Conservation (phyloP, 2,888 invertebrate species). For the Hirtodrosophila cameraria region DNA sequence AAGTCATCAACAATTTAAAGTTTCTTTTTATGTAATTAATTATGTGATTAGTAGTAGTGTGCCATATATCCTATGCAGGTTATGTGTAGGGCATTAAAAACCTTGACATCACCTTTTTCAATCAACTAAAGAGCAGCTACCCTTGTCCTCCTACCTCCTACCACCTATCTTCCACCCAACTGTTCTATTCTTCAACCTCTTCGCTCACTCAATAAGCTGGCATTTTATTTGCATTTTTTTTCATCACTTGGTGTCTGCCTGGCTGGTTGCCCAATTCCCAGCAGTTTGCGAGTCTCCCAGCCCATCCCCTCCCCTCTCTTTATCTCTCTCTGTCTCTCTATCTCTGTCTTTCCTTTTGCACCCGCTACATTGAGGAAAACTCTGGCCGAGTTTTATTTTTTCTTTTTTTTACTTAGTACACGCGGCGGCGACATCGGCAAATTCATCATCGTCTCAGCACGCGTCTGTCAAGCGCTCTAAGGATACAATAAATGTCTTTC, state of each 20-base stretch:
- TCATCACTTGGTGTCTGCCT: constrained; percentile 63
- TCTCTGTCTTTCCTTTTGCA: not conserved
- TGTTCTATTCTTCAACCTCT: constrained; percentile 22
- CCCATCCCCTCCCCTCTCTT: not conserved
- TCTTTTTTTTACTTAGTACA: constrained; percentile 30
- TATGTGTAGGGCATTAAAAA: constrained; percentile 15
- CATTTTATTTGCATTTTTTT: constrained; percentile 79
- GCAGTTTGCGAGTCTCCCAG: constrained; percentile 7
- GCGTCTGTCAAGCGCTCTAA: constrained; percentile 77
- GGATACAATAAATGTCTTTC: constrained; percentile 79
- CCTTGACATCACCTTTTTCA: constrained; percentile 71
- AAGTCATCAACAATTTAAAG: no score
- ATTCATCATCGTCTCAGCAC: constrained; percentile 79
- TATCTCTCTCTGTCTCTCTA: not conserved
- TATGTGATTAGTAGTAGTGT: constrained; percentile 5
- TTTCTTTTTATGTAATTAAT: no score
- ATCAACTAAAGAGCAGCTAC: constrained; percentile 67
- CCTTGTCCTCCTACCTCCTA: constrained; percentile 21
- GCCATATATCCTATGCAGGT: constrained; percentile 1
- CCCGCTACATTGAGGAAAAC: constrained; percentile 23
- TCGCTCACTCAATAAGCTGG: constrained; percentile 69
- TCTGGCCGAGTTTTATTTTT: constrained; percentile 37
- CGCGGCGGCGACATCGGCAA: constrained; percentile 56
- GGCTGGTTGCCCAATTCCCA: constrained; percentile 50
- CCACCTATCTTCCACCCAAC: no score